A percentile compares a stretch with the other conserved stretches of the same genome.
Conservation (phyloP, 2,113 vertebrate genomes). For the Actinemys pallida region DNA sequence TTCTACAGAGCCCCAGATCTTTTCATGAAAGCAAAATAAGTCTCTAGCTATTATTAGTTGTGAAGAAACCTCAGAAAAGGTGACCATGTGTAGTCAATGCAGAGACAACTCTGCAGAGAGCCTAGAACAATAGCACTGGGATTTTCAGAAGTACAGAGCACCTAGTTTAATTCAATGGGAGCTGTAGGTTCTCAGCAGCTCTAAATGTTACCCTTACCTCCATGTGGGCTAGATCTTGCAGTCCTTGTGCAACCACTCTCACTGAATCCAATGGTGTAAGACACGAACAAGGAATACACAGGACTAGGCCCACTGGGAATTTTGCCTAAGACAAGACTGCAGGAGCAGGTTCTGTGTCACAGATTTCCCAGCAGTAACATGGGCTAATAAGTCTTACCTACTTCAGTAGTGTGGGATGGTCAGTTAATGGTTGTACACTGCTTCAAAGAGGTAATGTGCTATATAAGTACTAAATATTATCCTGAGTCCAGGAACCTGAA, state of each 20-base stretch:
- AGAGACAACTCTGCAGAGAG: neutral
- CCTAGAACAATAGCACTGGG: neutral
- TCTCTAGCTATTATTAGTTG: neutral
- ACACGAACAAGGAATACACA: neutral
- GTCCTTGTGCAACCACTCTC: neutral
- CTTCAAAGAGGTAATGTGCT: neutral
- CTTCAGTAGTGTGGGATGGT: slow-evolving; percentile 1
- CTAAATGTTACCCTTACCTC: neutral
- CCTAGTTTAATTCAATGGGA: neutral
- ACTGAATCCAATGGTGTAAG: neutral
- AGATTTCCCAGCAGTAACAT: neutral
- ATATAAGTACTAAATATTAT: neutral
- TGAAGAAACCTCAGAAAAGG: neutral
- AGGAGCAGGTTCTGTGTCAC: neutral
- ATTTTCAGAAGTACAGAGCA: neutral
- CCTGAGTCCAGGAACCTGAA: neutral
- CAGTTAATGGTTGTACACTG: neutral
- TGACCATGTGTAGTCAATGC: neutral
- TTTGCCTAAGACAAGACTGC: neutral
- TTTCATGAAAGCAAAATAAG: neutral
- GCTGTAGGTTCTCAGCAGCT: neutral
- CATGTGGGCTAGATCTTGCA: neutral
- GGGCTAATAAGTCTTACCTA: neutral
- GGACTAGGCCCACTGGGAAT: neutral
- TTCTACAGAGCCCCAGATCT: neutral